Evolutionary conservation across 2,888 invertebrate species (phyloP), one percentile per base, ranked within the genome.

Genomic region (Apamea anceps): DNA sequence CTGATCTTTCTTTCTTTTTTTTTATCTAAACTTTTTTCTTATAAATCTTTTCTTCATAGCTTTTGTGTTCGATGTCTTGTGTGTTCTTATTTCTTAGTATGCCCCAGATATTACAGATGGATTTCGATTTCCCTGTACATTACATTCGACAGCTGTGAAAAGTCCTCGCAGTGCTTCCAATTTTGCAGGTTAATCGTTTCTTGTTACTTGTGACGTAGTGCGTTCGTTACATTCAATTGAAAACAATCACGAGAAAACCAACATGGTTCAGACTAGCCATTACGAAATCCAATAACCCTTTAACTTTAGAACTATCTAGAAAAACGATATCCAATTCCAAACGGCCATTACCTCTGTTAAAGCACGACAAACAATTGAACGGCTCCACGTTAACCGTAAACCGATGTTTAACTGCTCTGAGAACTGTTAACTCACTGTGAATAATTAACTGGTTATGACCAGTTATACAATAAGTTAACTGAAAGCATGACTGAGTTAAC

Each of bases 371-470:
- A 84, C 80, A 83, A 85, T 81, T 67, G 62, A 85, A 87, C 82
- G 66, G 85, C 81, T 80, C 76, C 68, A 78, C 75, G 66, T 75
- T 87, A 88, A 91, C 89, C 87, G 88, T 90, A 90, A 83, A 79
- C 81, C 80, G 74, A 82, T 81, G 84, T 81, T 90, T 85, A 87
- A 88, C 85, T 87, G 82, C 87, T 79, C 75, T 86, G 82, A 82
- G 88, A 88, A 88, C 90, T 87, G 91, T 87, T 91, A 90, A 91
- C 89, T 89, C 85, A 86, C 86, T 87, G 88, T 88, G 84, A 77
- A 89, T 90, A 91, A 91, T 91, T 91, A 89, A 81, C 83, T 84
- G 76, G 84, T 88, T 85, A 88, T 81, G 81, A 86, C 73, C 79
- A 77, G 85, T 90, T 87, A 87, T 85, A 89, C 85, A 90, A 91